phyloP scores from a whole-genome alignment of 23 tunicate genomes.

The Trididemnum nubilum region DNA sequence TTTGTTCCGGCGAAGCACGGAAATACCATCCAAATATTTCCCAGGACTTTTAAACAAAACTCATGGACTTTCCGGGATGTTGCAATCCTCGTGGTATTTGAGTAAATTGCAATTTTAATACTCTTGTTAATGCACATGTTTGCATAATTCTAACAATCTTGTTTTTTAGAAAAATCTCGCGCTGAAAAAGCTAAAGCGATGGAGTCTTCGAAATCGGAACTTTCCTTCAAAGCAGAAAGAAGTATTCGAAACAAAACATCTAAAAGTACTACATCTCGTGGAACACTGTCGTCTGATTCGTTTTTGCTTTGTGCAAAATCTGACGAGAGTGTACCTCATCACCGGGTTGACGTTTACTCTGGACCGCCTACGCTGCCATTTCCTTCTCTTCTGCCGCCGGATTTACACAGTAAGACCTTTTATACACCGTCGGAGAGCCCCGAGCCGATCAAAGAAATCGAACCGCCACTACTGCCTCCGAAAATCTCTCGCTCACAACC shows the following conservation, averaged over 20 bases:
- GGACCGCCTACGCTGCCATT: neutral
- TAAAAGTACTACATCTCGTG: neutral
- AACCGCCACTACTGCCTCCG: constrained; percentile 13
- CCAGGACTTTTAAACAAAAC: too few relatives aligned
- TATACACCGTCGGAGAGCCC: neutral
- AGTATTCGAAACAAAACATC: neutral
- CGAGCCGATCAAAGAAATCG: neutral
- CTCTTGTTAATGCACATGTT: too few relatives aligned
- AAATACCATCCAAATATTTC: too few relatives aligned
- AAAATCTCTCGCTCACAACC: neutral
- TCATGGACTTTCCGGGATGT: too few relatives aligned
- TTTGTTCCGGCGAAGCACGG: too few relatives aligned
- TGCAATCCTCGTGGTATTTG: too few relatives aligned
- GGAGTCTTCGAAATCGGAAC: neutral
- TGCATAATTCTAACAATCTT: too few relatives aligned
- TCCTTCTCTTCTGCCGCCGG: neutral
- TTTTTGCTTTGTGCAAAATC: neutral
- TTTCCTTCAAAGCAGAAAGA: neutral
- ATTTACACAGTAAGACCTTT: neutral
- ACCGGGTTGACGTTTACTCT: constrained; percentile 14
- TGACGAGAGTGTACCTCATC: neutral
- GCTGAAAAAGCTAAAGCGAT: too few relatives aligned
- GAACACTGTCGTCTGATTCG: neutral
- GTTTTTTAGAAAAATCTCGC: too few relatives aligned
- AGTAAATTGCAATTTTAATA: too few relatives aligned